phyloP scores from a whole-genome alignment of 2,888 invertebrate genomes.

The Leucozona laternaria region DNA sequence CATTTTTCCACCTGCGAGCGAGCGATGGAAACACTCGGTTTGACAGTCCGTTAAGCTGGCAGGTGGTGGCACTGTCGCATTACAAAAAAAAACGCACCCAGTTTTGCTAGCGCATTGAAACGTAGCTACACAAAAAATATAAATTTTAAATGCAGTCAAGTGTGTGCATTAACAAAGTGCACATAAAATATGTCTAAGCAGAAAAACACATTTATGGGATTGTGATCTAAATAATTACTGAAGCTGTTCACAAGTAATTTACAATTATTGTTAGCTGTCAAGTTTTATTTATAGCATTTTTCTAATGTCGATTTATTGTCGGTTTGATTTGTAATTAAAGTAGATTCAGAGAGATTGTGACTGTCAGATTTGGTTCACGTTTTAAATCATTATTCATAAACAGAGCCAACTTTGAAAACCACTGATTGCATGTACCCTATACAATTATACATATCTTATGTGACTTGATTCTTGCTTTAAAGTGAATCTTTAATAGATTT shows the following conservation, averaged over 20 bases:
- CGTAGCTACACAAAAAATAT: neutral
- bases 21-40: constrained; percentile 14
- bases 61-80: constrained; percentile 39
- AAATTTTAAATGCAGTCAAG: constrained; percentile 52
- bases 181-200: constrained; percentile 18
- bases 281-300: constrained; percentile 13
- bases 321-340: neutral
- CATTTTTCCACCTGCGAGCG: neutral
- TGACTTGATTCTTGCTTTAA: too few relatives aligned
- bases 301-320: neutral
- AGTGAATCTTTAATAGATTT: too few relatives aligned
- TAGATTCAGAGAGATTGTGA: neutral
- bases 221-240: constrained; percentile 53
- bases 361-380: neutral
- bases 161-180: neutral
- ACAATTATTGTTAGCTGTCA: constrained; percentile 44
- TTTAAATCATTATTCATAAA: constrained; percentile 8
- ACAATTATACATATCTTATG: too few relatives aligned
- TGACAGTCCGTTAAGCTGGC: constrained; percentile 43
- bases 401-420: neutral
- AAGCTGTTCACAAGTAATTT: constrained; percentile 51
- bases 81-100: constrained; percentile 33
- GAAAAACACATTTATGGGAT: constrained; percentile 30
- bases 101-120: neutral
- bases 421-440: neutral